These are phyloP conservation scores for Heteractis magnifica DNA, from an alignment of 92 coral and sea anemone genomes.

Conservation along the genomic window DNA sequence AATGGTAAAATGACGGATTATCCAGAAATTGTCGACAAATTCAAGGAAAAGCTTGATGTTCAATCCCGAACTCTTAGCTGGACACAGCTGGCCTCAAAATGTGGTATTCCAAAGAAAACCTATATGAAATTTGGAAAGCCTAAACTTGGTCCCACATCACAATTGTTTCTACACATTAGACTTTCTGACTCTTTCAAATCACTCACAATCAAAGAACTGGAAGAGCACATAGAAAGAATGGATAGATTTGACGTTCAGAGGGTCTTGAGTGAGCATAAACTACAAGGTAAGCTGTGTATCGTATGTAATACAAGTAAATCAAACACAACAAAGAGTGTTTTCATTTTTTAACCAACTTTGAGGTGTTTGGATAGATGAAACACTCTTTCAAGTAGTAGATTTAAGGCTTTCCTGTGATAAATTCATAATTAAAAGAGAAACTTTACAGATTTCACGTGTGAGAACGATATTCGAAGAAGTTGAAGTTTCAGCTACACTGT, in stretches of 20 bases:
- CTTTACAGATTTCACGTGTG: too few species aligned
- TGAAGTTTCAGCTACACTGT: too few species aligned
- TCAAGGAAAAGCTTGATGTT: constrained; percentile 28
- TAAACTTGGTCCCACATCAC: constrained; percentile 52
- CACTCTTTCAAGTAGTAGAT: too few species aligned
- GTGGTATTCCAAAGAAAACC: constrained; percentile 41
- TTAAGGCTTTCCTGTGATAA: too few species aligned
- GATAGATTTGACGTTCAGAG: constrained; percentile 42
- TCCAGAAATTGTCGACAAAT: constrained; percentile 6
- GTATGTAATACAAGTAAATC: too few species aligned
- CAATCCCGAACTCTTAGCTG: constrained; percentile 30
- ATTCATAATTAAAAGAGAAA: too few species aligned
- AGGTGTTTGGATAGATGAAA: too few species aligned
- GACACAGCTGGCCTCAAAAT: constrained; percentile 48
- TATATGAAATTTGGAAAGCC: constrained; percentile 50
- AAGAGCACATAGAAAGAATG: constrained; percentile 5
- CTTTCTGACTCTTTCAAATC: not conserved
- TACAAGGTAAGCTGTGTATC: not conserved
- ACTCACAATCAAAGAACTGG: constrained; percentile 3
- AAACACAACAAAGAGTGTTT: too few species aligned
- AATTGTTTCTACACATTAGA: constrained; percentile 27
- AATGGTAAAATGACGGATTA: not conserved
- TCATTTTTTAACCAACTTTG: too few species aligned
- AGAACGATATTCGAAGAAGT: too few species aligned
- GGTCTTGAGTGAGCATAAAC: not conserved